Conservation (phyloP, 2,888 invertebrate genomes). For the Xylocampa areola region DNA sequence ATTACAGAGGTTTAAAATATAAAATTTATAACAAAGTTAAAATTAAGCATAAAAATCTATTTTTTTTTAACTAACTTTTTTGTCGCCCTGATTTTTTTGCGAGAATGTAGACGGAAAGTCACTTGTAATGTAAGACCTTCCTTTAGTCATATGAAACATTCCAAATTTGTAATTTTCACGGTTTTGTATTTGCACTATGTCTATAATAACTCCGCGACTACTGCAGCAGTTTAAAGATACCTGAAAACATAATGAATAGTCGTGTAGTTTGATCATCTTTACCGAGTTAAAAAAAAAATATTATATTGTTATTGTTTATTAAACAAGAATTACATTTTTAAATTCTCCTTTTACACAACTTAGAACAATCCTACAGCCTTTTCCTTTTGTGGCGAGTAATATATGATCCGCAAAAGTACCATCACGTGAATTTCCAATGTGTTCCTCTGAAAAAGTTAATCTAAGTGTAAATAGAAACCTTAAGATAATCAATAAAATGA, state of each 20-base stretch:
- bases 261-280: no score
- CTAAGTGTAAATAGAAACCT: no score
- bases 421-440: constrained; percentile 75
- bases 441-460: constrained; percentile 66
- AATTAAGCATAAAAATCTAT: no score
- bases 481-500: no score
- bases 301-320: no score
- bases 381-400: constrained; percentile 61
- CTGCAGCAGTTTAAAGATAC: constrained; percentile 40
- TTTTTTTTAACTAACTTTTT: constrained; percentile 65
- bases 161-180: constrained; percentile 63
- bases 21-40: no score
- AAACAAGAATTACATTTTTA: constrained; percentile 70
- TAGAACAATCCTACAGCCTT: constrained; percentile 69
- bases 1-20: no score
- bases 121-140: constrained; percentile 52
- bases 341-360: constrained; percentile 64
- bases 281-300: background rate
- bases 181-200: constrained; percentile 57
- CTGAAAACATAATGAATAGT: constrained; percentile 53
- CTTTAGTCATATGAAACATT: constrained; percentile 55
- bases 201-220: constrained; percentile 56
- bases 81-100: constrained; percentile 42
- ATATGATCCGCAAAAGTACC: constrained; percentile 69
- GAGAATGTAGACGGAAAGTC: constrained; percentile 63